Conservation (phyloP, 2,113 vertebrate genomes). For the Platichthys stellatus region DNA sequence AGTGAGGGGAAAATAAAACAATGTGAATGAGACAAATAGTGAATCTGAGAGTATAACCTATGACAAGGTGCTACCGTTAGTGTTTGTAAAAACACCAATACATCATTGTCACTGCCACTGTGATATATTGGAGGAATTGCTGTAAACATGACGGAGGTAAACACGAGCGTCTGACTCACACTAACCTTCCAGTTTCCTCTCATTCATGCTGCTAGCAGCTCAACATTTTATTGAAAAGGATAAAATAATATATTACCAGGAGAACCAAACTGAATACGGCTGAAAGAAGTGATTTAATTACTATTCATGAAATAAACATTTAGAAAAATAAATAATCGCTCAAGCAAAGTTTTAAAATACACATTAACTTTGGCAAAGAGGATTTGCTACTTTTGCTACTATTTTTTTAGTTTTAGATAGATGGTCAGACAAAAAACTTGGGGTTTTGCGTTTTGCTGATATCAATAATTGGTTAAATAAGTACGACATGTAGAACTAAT, state of each 20-base stretch:
- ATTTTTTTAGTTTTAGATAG: neutral
- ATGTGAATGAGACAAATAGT: neutral
- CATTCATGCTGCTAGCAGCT: too few species aligned
- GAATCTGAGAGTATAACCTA: neutral
- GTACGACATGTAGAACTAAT: too few species aligned
- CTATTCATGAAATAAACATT: neutral
- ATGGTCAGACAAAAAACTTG: too few species aligned
- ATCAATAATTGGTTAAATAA: too few species aligned
- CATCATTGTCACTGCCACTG: slow-evolving; percentile 4
- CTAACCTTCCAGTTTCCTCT: neutral
- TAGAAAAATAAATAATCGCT: too few species aligned
- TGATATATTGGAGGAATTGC: slow-evolving; percentile 11
- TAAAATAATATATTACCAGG: neutral
- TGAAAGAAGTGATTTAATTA: neutral
- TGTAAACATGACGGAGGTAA: neutral
- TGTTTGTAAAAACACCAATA: slow-evolving; percentile 14
- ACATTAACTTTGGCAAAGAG: neutral
- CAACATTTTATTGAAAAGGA: neutral
- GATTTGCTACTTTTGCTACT: neutral
- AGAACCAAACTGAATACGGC: neutral
- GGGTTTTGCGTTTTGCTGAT: too few species aligned
- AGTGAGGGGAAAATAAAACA: neutral
- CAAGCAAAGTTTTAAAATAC: too few species aligned
- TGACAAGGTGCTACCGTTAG: slow-evolving; percentile 6
- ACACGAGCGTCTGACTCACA: slow-evolving; percentile 2